Percentiles rank a stretch among this genome's conserved stretches.
These are phyloP conservation scores for Macropus fuliginosus DNA, from an alignment of 2,797 vertebrate genomes.

Conservation along the genomic window DNA sequence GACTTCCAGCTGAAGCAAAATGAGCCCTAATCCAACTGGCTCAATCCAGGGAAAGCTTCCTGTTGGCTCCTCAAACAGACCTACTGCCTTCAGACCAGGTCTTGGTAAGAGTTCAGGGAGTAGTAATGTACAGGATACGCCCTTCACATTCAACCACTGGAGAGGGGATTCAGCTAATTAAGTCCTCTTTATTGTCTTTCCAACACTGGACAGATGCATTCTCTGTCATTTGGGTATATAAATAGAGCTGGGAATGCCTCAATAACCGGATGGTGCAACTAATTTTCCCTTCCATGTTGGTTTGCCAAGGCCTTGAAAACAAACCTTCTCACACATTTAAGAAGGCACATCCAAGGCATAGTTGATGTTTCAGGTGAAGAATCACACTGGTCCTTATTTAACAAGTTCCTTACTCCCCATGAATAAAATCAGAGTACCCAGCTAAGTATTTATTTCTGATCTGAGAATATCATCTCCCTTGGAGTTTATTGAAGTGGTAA, in stretches of 20 bases:
- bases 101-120: constrained; percentile 67
- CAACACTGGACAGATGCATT: constrained; percentile 55
- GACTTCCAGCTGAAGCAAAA: constrained; percentile 69
- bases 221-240: constrained; percentile 66
- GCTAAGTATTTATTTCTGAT: neutral
- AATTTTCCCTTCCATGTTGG: constrained; percentile 56
- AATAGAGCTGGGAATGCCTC: constrained; percentile 48
- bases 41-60: constrained; percentile 50
- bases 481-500: neutral
- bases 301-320: constrained; percentile 66
- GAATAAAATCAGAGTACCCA: neutral
- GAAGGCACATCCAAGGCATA: constrained; percentile 34
- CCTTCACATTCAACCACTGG: constrained; percentile 57
- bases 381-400: constrained; percentile 25
- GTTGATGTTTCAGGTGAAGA: constrained; percentile 39
- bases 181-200: constrained; percentile 58
- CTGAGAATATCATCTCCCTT: neutral
- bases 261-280: constrained; percentile 34
- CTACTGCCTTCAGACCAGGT: constrained; percentile 70
- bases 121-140: constrained; percentile 47
- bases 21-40: constrained; percentile 62
- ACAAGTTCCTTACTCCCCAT: constrained; percentile 14
- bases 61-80: constrained; percentile 57
- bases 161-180: constrained; percentile 61
- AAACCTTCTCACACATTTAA: constrained; percentile 52